phyloP scores from a whole-genome alignment of 2,113 vertebrate species.

The Rhagologus leucostigma region DNA sequence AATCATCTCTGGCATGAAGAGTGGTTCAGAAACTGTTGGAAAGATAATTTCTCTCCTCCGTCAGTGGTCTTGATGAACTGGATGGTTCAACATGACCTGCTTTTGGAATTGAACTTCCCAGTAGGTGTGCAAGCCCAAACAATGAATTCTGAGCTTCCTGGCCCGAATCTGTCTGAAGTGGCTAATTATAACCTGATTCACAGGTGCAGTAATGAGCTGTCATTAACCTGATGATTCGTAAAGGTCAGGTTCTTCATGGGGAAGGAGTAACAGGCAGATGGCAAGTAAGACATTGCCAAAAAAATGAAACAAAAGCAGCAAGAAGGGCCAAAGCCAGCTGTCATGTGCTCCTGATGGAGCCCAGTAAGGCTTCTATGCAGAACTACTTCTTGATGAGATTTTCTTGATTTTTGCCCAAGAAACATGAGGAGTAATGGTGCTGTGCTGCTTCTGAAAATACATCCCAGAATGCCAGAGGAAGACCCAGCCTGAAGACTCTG shows the following conservation, averaged over 20 bases:
- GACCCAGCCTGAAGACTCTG: background rate
- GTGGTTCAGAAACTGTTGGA: background rate
- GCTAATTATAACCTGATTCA: slow-evolving; percentile 47
- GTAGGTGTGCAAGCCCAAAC: background rate
- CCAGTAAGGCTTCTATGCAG: background rate
- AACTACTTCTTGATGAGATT: background rate
- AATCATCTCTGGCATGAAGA: background rate
- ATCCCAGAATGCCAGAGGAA: background rate
- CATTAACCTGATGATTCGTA: slow-evolving; percentile 53
- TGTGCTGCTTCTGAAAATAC: background rate
- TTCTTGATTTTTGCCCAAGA: background rate
- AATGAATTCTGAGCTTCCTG: slow-evolving; percentile 29
- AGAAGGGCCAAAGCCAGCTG: background rate
- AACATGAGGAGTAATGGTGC: background rate
- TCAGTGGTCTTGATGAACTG: background rate
- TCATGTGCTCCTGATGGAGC: background rate
- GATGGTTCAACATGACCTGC: background rate
- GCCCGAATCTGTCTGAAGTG: background rate
- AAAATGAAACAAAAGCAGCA: background rate
- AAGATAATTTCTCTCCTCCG: background rate
- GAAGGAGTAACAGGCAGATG: slow-evolving; percentile 46
- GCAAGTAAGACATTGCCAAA: background rate
- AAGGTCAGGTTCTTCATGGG: slow-evolving; percentile 25
- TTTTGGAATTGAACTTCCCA: background rate
- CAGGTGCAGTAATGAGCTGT: slow-evolving; percentile 49